Conservation (phyloP, 2,113 vertebrate species). For the Leuciscus idus region DNA sequence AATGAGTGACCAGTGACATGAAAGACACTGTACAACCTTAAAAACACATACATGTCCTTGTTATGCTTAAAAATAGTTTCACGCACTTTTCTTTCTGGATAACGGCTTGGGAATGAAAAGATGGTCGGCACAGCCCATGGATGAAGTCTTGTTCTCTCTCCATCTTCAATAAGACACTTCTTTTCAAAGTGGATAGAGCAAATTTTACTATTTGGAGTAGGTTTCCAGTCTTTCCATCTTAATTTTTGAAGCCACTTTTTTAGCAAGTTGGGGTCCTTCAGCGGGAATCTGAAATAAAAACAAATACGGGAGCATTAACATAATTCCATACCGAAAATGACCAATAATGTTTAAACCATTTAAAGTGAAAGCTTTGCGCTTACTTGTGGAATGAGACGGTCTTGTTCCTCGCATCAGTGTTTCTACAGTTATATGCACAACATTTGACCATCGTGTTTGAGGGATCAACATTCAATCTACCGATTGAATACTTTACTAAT, state of each 20-base stretch:
- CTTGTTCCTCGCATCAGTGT: conserved; percentile 1
- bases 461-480: neutral
- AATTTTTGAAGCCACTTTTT: conserved; percentile 43
- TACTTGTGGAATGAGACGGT: conserved; percentile 34
- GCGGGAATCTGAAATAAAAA: conserved; percentile 18
- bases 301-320: no score
- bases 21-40: neutral
- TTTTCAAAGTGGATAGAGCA: conserved; percentile 41
- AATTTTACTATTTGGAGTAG: conserved; percentile 28
- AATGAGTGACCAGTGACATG: neutral
- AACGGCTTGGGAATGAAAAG: conserved; percentile 26
- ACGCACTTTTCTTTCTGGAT: conserved; percentile 4
- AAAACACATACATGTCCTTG: neutral
- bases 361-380: neutral
- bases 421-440: conserved; percentile 46
- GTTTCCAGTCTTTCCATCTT: conserved; percentile 46
- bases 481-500: neutral
- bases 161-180: conserved; percentile 14
- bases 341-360: neutral
- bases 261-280: conserved; percentile 14
- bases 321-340: neutral
- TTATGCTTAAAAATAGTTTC: neutral
- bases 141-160: conserved; percentile 21
- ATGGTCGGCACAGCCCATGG: conserved; percentile 38
- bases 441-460: conserved; percentile 18